Evolutionary conservation across 1,140 invertebrate genomes (phyloP), one percentile per base, ranked within the genome.

Genomic region (Chrysomallon squamiferum): DNA sequence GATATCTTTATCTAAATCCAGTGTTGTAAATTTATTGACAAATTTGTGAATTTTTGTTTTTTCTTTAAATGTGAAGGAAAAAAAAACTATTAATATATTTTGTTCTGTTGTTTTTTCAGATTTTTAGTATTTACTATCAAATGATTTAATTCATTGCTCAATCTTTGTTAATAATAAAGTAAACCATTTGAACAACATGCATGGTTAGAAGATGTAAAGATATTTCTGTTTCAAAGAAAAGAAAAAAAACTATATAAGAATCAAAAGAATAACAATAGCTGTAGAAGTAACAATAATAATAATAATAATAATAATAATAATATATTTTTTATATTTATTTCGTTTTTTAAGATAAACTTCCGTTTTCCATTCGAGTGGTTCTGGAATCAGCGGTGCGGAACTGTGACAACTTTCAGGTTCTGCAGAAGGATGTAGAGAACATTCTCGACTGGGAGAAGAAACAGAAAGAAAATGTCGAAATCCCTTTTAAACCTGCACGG

Each of bases 351-450:
- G 88, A 83, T 15, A 82, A 84, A 30, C 87, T 99, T n/a, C 97
- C 97, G 0, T 98, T 91, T 86, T 97, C 95, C 4, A 93, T 99
- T 59, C 88, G 95, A 79, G 92, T 98, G 7, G 87, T 99, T 1
- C 86, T 99, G 73, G 97, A 99, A 87, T 96, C 96, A 7, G 95
- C 95, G 33, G 91, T 99, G 0, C 87, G 97, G 62, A 96, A 97
- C 87, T 99, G 96, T 86, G 97, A 99, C 87, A 92, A 94, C 74
- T 98, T 98, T 82, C 93, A 96, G 84, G 84, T 91, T 11, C 89
- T 90, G 47, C 88, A 93, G 80, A 87, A 89, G 59, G 96, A 99
- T 88, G 95, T 99, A 0, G 86, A 93, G 65, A 96, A 92, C 71
- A 93, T 99, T 45, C 86, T 98, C n/a, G 88, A 94, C 70, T 99